These are phyloP conservation scores for Drosophila borealis DNA, from an alignment of 2,888 invertebrate genomes.

Conservation along the genomic window DNA sequence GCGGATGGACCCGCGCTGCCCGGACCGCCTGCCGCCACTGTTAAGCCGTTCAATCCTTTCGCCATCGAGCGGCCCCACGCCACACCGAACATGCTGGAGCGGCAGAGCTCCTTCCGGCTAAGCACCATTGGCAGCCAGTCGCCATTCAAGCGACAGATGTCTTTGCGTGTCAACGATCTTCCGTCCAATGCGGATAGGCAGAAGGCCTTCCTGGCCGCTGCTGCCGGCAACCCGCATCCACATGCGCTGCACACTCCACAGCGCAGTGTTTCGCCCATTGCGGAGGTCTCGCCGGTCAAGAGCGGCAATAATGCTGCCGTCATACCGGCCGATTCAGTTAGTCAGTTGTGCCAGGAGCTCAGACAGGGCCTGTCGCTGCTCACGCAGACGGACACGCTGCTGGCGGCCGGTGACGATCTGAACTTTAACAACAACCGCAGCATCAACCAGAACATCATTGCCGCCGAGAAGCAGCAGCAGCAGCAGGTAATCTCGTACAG, in stretches of 20 bases:
- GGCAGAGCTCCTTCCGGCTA: conserved; percentile 98
- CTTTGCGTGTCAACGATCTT: conserved; percentile 96
- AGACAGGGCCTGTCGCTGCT: conserved; percentile 89
- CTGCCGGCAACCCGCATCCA: conserved; percentile 71
- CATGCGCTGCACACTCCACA: conserved; percentile 76
- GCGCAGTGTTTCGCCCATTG: conserved; percentile 90
- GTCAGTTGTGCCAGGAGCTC: conserved; percentile 91
- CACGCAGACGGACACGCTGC: conserved; percentile 86
- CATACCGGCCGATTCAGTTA: conserved; percentile 86
- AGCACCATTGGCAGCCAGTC: conserved; percentile 91
- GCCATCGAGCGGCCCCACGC: conserved; percentile 98
- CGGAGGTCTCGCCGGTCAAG: conserved; percentile 89
- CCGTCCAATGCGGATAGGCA: conserved; percentile 96
- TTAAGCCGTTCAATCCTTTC: conserved; percentile 93
- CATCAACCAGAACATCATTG: conserved; percentile 86
- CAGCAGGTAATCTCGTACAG: conserved; percentile 65
- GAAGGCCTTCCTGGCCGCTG: conserved; percentile 85
- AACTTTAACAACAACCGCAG: conserved; percentile 87
- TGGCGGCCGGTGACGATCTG: conserved; percentile 85
- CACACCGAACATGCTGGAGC: conserved; percentile 95
- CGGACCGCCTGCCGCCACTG: conserved; percentile 78
- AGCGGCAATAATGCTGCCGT: conserved; percentile 73
- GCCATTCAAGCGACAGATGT: conserved; percentile 98
- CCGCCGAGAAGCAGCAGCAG: conserved; percentile 78
- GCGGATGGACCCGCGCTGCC: conserved; percentile 72